Base-by-base conservation (phyloP, 2,113 vertebrate genomes). In the Desmodus rotundus region DNA sequence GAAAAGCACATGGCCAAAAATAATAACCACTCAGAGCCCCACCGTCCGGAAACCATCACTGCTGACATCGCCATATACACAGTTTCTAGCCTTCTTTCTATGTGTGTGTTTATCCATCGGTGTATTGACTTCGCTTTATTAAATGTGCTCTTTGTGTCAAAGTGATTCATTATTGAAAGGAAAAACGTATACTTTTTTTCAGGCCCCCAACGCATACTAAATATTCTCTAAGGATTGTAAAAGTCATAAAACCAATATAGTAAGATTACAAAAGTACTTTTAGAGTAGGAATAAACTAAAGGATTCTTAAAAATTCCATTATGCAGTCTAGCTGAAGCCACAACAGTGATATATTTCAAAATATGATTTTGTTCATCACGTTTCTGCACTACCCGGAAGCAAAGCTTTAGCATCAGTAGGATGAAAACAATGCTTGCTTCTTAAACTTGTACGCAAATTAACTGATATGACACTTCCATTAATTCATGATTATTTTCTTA, bases 401-500 rank as follows among this genome's bases (percentile, higher is more conserved):
- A 92, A 88, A 45, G 56, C 94, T 95, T 97, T 74, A 81, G 65
- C 58, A 86, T 81, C 50, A 88, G 33, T 52, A 56, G 16, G 24
- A 91, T 87, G n/a, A 95, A 94, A 83, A 33, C 43, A 83, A 38
- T 54, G 91, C 87, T 93, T 94, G 65, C 20, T 97, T 95, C 80
- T 82, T 31, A 22, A 67, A n/a, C 84, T 65, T 88, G 86, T 97
- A 85, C 6, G 38, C 6, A 5, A 86, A 92, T 85, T 94, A 58
- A 83, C 91, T 91, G 28, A 52, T 67, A 43, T 41, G 54, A 87
- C 76, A 95, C 81, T 28, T 24, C 83, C 95, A 88, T 84, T 90
- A 96, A 85, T 38, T 91, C 88, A 94, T 86, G 74, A 81, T 82
- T 97, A n/a, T 52, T 95, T 97, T 97, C 82, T 92, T 91, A 94